Percentiles rank a stretch among this genome's conserved stretches.
Evolutionary conservation across 2,888 invertebrate species (phyloP).

Genomic region (Caenorhabditis virilis): DNA sequence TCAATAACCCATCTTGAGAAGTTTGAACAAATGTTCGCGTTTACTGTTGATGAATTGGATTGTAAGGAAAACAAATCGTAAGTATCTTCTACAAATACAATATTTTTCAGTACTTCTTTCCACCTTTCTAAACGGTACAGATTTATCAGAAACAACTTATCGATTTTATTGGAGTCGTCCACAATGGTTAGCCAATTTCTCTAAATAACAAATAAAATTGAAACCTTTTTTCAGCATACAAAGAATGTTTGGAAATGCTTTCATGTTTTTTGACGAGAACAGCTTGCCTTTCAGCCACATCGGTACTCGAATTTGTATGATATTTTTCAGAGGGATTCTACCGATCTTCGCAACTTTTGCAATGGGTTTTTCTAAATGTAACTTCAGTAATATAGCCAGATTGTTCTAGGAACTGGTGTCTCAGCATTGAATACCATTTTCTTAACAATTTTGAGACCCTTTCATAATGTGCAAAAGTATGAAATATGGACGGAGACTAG

Average conservation of each 20-base stretch:
- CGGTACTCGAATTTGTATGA: not conserved
- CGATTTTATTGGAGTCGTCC: not conserved
- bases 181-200: not conserved
- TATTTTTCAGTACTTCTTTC: too few species aligned
- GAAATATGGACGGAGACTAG: not conserved
- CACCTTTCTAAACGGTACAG: not conserved
- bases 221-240: not conserved
- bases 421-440: not conserved
- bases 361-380: too few species aligned
- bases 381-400: too few species aligned
- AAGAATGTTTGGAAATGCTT: not conserved
- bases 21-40: not conserved
- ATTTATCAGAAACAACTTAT: not conserved
- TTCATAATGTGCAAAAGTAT: not conserved
- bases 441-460: not conserved
- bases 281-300: not conserved
- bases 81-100: too few species aligned
- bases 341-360: slow-evolving; percentile 3
- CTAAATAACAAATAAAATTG: not conserved
- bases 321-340: not conserved
- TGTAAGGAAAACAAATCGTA: too few species aligned
- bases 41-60: not conserved
- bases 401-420: not conserved
- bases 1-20: not conserved
- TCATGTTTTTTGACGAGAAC: not conserved